Percentiles rank a stretch among this genome's conserved stretches.
Evolutionary conservation across 2,113 vertebrate species (phyloP).

Genomic region (Laterallus jamaicensis): DNA sequence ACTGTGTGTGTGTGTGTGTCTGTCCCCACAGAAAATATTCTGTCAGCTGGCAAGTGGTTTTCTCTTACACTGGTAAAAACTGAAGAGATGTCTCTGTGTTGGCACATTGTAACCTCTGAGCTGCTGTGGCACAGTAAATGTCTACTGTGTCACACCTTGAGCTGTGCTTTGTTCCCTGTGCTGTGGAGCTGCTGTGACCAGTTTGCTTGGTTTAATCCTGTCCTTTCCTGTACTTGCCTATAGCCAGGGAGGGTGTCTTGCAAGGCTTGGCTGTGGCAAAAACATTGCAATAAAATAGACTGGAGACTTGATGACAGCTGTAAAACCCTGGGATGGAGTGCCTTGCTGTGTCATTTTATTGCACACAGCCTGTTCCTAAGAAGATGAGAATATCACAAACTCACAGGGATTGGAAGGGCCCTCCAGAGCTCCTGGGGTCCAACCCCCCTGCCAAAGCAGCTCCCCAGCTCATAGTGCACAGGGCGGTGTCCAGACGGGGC

Average conservation of each 20-base stretch:
- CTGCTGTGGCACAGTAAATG: neutral
- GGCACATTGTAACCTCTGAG: neutral
- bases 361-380: neutral
- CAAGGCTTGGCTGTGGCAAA: neutral
- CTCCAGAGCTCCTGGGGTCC: too few species aligned
- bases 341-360: neutral
- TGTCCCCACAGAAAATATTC: rapidly evolving
- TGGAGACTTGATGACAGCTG: neutral
- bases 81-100: neutral
- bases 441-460: too few species aligned
- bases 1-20: rapidly evolving
- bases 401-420: too few species aligned
- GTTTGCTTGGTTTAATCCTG: neutral
- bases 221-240: neutral
- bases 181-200: neutral
- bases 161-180: neutral
- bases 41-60: neutral
- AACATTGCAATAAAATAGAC: neutral
- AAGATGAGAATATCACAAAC: neutral
- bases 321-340: neutral
- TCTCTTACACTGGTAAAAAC: neutral
- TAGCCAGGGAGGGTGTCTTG: neutral
- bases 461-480: too few species aligned
- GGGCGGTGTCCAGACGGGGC: too few species aligned
- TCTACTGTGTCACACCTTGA: neutral